Conservation (phyloP, 2,888 invertebrate genomes). For the Nemurella pictetii region DNA sequence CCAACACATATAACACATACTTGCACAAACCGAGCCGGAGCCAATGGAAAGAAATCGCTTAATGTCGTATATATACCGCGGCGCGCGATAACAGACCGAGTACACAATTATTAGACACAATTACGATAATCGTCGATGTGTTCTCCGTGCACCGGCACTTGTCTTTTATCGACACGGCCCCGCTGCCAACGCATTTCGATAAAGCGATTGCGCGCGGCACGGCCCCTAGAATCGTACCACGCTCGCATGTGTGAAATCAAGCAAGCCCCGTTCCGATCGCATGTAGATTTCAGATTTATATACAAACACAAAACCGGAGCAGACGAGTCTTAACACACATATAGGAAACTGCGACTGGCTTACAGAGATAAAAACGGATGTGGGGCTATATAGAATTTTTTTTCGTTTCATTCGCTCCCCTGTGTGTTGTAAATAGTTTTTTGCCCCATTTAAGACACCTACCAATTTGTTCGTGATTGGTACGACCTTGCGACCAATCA, state of each 20-base stretch:
- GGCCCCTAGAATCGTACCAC: background rate
- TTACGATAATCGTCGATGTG: background rate
- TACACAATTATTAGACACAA: background rate
- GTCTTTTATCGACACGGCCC: background rate
- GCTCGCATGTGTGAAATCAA: background rate
- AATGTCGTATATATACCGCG: background rate
- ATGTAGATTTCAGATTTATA: background rate
- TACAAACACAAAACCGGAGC: background rate
- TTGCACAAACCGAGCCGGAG: background rate
- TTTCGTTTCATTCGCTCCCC: background rate
- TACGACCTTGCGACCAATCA: constrained; percentile 1
- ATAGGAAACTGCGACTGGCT: background rate
- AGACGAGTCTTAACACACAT: no score
- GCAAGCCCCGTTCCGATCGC: background rate
- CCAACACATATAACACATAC: no score
- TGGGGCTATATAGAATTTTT: background rate
- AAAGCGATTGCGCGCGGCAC: background rate
- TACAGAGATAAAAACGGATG: background rate
- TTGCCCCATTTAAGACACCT: constrained; percentile 13
- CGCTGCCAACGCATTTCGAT: background rate
- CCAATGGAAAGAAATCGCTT: background rate
- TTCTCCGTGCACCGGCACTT: background rate
- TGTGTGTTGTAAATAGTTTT: constrained; percentile 8
- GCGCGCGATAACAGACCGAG: background rate
- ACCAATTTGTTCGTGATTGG: constrained; percentile 17